Base-by-base conservation (phyloP, 1,140 invertebrate genomes). In the Bursaphelenchus mucronatus region DNA sequence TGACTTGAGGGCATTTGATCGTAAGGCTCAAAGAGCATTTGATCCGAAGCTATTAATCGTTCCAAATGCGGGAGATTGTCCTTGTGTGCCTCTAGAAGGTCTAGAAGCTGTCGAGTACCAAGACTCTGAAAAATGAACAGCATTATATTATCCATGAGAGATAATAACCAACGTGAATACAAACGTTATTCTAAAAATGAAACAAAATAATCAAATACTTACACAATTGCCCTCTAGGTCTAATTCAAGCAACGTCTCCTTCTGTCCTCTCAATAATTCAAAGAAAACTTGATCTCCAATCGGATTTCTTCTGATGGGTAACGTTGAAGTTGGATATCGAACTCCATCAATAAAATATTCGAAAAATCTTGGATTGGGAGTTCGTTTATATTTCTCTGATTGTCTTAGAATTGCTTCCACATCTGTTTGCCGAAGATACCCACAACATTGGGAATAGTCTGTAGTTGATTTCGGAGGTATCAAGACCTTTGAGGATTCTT, bases 11-110 rank as follows among this genome's bases (percentile, higher is more conserved):
- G 30, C 11, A 11, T 40, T 39, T 59, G 3, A n/a, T 59, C 9
- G 57, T 59, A 59, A 4, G 40, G 1, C 11, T 59, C 40, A 44
- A 59, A 59, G 11, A 59, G 40, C 19, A n/a, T 57, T 50, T 59
- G 57, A 50, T 59, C 45, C 10, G 13, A 15, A 3, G 41, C 57
- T 17, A 39, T 15, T 17, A 59, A 39, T 30, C 19, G 41, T 3
- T 13, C 30, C 21, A 59, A 44, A 44, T 59, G 41, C 3, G 57
- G 57, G 15, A 59, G 40, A 17, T 13, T 44, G 15, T 59, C 21
- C 40, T 59, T 59, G 57, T 40, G 19, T n/a, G 11, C 10, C 13
- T n/a, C 10, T 11, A 59, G 40, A 4, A n/a, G 40, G 21, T 59
- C 57, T 6, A 59, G 57, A 13, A 59, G 41, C 10, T 30, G 30